These are phyloP conservation scores for Aradophagus sp. DNA, from an alignment of 1,140 invertebrate species.

Conservation along the genomic window DNA sequence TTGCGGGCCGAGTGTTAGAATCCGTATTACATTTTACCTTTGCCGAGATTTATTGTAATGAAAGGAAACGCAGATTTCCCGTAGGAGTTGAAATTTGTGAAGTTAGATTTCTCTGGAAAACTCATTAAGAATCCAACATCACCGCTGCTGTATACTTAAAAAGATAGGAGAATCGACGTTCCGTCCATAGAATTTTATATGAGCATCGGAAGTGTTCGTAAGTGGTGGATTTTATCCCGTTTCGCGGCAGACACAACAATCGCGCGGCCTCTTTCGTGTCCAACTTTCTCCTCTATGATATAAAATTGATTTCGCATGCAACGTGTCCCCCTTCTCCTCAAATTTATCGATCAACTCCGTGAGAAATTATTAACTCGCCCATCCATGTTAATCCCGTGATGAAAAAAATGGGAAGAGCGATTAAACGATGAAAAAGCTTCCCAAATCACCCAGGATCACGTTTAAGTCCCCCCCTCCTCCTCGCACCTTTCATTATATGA, in stretches of 20 bases:
- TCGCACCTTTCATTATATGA: too few relatives aligned
- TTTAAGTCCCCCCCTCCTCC: too few relatives aligned
- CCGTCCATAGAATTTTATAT: conserved; percentile 1
- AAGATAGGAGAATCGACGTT: conserved; percentile 34
- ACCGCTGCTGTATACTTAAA: conserved; percentile 12
- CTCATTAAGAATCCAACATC: conserved; percentile 39
- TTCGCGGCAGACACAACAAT: conserved; percentile 1
- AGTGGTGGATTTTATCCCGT: conserved; percentile 6
- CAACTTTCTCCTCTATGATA: too few relatives aligned
- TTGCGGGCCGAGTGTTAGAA: conserved; percentile 6
- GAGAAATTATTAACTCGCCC: too few relatives aligned
- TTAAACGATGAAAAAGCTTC: too few relatives aligned
- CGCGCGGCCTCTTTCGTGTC: neutral
- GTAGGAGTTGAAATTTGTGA: conserved; percentile 13
- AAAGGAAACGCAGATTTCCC: conserved; percentile 29
- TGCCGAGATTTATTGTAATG: conserved; percentile 5
- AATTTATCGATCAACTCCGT: too few relatives aligned
- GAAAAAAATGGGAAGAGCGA: too few relatives aligned
- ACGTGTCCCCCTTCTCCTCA: too few relatives aligned
- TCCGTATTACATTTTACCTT: conserved; percentile 6
- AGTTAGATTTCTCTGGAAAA: conserved; percentile 31
- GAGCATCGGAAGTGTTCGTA: conserved; percentile 6
- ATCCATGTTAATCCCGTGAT: too few relatives aligned
- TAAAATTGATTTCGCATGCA: too few relatives aligned
- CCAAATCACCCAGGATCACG: too few relatives aligned